Conservation (phyloP, 2,888 invertebrate genomes). For the Ochropacha duplaris region DNA sequence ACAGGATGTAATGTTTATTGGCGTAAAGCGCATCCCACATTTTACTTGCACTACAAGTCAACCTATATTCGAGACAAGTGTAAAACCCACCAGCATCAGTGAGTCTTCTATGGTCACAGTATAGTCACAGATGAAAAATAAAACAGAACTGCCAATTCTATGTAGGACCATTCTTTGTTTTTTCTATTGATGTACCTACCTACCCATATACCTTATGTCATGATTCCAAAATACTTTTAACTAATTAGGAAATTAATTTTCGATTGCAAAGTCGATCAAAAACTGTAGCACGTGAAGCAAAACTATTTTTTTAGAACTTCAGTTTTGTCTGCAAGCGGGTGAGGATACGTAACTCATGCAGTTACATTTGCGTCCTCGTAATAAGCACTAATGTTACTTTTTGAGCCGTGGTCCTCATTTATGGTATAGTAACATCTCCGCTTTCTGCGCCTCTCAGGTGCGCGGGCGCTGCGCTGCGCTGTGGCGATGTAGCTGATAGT, state of each 20-base stretch:
- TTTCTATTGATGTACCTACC: no score
- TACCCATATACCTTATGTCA: no score
- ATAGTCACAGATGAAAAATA: slow-evolving; percentile 5
- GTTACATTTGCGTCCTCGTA: no score
- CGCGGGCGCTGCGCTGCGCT: slow-evolving; percentile 3
- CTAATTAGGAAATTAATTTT: no score
- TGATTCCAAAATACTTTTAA: no score
- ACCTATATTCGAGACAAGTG: background rate
- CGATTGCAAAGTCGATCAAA: no score
- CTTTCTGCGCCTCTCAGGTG: slow-evolving; percentile 35
- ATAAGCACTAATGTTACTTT: background rate
- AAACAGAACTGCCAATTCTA: background rate
- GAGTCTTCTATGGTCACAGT: background rate
- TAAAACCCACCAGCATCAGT: background rate
- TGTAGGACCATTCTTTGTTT: no score
- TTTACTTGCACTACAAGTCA: background rate
- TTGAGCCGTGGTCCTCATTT: background rate
- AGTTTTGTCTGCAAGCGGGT: no score
- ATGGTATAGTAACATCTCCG: slow-evolving; percentile 20
- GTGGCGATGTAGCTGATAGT: slow-evolving; percentile 36
- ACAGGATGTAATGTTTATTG: background rate
- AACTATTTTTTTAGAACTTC: no score
- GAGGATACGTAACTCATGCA: no score
- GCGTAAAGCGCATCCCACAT: background rate
- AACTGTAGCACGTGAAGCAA: no score